phyloP scores from a whole-genome alignment of 1,140 invertebrate species.

The Diabrotica virgifera region DNA sequence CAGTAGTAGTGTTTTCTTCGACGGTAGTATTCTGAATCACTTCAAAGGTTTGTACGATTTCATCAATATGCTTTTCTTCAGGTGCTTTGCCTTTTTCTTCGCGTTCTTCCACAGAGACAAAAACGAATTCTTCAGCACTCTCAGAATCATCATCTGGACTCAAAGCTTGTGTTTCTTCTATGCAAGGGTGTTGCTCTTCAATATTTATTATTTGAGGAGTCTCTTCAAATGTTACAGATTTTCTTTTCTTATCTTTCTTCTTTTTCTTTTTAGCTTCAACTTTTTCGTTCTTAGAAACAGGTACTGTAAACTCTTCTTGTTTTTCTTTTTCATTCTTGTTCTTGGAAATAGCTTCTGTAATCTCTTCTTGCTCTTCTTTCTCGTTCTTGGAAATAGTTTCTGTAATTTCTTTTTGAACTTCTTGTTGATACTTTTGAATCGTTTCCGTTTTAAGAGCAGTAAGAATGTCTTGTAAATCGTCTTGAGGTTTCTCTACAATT shows the following conservation, averaged over 20 bases:
- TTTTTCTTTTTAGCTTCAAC: slow-evolving; percentile 25
- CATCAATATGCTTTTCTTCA: slow-evolving; percentile 8
- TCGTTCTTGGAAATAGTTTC: slow-evolving; percentile 3
- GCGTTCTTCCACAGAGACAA: slow-evolving; percentile 10
- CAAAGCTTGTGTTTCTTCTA: slow-evolving; percentile 6
- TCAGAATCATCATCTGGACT: slow-evolving; percentile 24
- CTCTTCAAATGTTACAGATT: slow-evolving; percentile 42
- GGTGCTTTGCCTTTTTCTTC: background rate
- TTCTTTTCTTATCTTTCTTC: slow-evolving; percentile 34
- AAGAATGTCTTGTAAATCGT: slow-evolving; percentile 8
- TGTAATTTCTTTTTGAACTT: slow-evolving; percentile 1
- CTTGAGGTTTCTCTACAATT: slow-evolving; percentile 13
- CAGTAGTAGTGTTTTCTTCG: too few species aligned
- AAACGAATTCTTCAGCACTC: slow-evolving; percentile 33
- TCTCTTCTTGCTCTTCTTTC: slow-evolving; percentile 10
- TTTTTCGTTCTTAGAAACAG: slow-evolving; percentile 7
- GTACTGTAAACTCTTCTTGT: background rate
- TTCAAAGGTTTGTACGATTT: slow-evolving; percentile 9
- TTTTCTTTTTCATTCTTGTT: slow-evolving; percentile 9
- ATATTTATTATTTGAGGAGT: slow-evolving; percentile 35
- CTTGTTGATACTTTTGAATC: slow-evolving; percentile 16
- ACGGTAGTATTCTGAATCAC: background rate
- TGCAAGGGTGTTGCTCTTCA: slow-evolving; percentile 21
- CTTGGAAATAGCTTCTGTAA: background rate
- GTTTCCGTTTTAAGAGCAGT: slow-evolving; percentile 9